Percentiles rank a stretch among this genome's conserved stretches.
phyloP scores from a whole-genome alignment of 1,140 invertebrate genomes.

The Magallana gigas region DNA sequence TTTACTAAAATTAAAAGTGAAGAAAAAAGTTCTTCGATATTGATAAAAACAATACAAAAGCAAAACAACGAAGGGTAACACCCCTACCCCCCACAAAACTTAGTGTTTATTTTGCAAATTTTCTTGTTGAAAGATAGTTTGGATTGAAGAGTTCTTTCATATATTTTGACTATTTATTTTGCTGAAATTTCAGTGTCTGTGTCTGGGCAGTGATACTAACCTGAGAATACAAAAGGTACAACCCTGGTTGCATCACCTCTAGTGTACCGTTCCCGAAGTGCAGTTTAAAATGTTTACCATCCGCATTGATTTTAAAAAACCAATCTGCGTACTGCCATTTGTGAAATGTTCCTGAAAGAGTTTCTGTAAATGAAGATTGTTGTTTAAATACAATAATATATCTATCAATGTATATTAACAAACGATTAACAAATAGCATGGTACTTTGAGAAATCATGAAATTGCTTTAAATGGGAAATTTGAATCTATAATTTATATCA shows the following conservation, averaged over 20 bases:
- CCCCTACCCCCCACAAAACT: no score
- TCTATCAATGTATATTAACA: no score
- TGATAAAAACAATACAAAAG: no score
- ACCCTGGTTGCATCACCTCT: background rate
- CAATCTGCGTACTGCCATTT: constrained; percentile 27
- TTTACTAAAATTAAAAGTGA: no score
- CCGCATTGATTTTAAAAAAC: background rate
- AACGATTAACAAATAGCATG: no score
- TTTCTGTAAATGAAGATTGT: constrained; percentile 42
- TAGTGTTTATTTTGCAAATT: no score
- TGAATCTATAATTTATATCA: no score
- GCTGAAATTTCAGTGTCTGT: background rate
- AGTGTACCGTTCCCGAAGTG: background rate
- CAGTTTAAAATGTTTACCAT: background rate
- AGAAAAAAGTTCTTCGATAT: no score
- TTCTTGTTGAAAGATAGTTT: no score
- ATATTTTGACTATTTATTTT: no score
- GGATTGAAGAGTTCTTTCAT: no score
- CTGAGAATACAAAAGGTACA: constrained; percentile 35
- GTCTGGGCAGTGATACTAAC: background rate
- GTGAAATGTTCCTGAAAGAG: constrained; percentile 41
- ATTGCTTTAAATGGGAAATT: background rate
- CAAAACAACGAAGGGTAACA: no score
- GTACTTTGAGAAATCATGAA: constrained; percentile 15
- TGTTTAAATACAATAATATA: background rate